phyloP scores from a whole-genome alignment of 2,113 vertebrate species.

The Peromyscus maniculatus region DNA sequence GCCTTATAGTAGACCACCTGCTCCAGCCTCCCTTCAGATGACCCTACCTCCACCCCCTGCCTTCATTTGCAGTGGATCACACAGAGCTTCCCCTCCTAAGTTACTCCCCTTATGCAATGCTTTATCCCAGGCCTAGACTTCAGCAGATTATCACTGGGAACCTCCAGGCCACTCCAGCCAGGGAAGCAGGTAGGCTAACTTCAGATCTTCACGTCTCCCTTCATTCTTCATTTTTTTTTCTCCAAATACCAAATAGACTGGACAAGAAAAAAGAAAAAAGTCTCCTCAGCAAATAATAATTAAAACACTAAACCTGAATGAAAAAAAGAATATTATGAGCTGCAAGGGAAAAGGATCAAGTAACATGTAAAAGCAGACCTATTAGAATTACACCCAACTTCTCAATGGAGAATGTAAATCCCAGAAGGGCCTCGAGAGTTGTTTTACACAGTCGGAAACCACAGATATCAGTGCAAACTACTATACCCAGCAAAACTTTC shows the following conservation, averaged over 20 bases:
- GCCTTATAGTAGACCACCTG: not conserved
- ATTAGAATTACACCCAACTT: not conserved
- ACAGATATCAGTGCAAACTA: not conserved
- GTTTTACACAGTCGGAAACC: not conserved
- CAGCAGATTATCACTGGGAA: not conserved
- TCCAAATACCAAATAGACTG: not conserved
- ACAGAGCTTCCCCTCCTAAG: not conserved
- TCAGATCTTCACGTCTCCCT: not conserved
- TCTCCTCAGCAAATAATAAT: not conserved
- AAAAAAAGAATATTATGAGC: not conserved
- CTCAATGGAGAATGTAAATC: not conserved
- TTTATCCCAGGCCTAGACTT: no score
- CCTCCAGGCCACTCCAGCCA: not conserved
- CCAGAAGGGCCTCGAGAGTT: not conserved
- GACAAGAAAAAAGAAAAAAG: not conserved
- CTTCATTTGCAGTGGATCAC: not conserved
- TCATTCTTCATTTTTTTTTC: not conserved
- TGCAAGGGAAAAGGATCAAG: not conserved
- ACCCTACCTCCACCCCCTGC: not conserved
- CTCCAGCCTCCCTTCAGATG: not conserved
- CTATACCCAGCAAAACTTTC: not conserved
- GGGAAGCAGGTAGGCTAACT: not conserved
- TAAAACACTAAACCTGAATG: not conserved
- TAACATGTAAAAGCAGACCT: not conserved
- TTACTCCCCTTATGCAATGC: not conserved